Percentiles rank a stretch among this genome's conserved stretches.
Conservation (phyloP, 2,797 vertebrate species). For the Lemur catta region DNA sequence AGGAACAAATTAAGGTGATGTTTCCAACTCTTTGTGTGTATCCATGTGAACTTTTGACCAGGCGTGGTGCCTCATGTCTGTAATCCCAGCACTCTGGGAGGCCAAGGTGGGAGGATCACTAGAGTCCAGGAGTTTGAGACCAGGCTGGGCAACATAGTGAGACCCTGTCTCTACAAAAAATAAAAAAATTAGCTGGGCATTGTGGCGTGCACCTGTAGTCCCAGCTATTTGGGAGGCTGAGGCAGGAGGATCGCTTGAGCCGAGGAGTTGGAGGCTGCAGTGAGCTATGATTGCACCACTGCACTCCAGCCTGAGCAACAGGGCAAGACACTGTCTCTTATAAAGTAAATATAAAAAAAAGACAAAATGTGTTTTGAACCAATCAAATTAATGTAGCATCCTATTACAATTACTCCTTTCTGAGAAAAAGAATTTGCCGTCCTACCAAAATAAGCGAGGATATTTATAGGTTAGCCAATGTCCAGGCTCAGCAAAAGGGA, state of each 20-base stretch:
- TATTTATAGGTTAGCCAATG: neutral
- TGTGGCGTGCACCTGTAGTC: neutral
- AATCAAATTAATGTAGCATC: neutral
- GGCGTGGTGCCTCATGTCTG: accelerated
- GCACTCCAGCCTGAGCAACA: neutral
- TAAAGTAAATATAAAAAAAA: neutral
- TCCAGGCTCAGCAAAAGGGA: neutral
- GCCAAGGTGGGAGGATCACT: neutral
- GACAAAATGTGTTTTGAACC: neutral
- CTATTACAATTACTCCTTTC: slow-evolving; percentile 13
- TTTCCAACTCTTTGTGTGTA: neutral
- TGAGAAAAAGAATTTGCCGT: neutral
- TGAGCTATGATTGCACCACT: neutral
- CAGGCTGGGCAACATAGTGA: neutral
- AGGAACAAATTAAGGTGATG: neutral
- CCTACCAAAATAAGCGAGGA: neutral
- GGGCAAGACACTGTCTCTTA: neutral
- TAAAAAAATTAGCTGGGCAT: neutral
- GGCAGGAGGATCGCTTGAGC: neutral
- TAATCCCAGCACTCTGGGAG: neutral
- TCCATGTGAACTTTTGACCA: neutral
- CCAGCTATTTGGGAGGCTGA: neutral
- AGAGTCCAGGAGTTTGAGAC: neutral
- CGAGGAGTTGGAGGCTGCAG: neutral
- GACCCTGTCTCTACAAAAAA: neutral